Evolutionary conservation across 2,113 vertebrate genomes (phyloP), one percentile per base, ranked within the genome.

Genomic region (Chloropsis hardwickii): DNA sequence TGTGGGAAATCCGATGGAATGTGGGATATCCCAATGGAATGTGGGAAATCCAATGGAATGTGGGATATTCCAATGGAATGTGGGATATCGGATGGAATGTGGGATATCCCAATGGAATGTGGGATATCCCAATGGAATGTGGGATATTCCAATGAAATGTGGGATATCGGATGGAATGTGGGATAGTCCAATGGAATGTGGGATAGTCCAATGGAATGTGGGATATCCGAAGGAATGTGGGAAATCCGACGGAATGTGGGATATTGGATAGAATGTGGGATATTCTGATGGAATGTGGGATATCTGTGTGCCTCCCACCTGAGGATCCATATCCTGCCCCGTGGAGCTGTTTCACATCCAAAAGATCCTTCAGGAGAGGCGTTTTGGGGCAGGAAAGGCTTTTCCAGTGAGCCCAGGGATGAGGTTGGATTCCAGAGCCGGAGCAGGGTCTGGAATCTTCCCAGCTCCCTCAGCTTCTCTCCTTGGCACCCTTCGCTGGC

Each of bases 401-500:
- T 77, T 77, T 9, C 45, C 28, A 25, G 44, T 0, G 0, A 24
- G 35, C n/a, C 25, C 1, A 0, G 25, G 31, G 14, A 14, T 19
- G 76, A 29, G 48, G 48, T 28, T 7, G 48, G 39, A 79, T 44
- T 53, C 39, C 31, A 18, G 60, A 14, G 23, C 9, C 2, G 0
- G 37, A 42, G 74, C 23, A 17, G 18, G 76, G 23, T 65, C 48
- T 14, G 48, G 33, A 79, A 79, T 4, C 2, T 29, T 65, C 60
- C 47, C 61, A n/a, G 53, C 40, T 92, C 61, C 3, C 61, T 54
- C 88, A 67, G 12, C 70, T 90, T 81, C 51, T 37, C 13, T 20
- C 40, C 81, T 42, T 64, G 85, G 88, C 86, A 76, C 25, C 90
- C 57, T 66, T 40, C 44, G 70, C 79, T 90, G 85, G 91, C 88